A percentile compares a stretch with the other conserved stretches of the same genome.
These are phyloP conservation scores for Micrasema minimum DNA, from an alignment of 1,140 invertebrate genomes.

Conservation along the genomic window DNA sequence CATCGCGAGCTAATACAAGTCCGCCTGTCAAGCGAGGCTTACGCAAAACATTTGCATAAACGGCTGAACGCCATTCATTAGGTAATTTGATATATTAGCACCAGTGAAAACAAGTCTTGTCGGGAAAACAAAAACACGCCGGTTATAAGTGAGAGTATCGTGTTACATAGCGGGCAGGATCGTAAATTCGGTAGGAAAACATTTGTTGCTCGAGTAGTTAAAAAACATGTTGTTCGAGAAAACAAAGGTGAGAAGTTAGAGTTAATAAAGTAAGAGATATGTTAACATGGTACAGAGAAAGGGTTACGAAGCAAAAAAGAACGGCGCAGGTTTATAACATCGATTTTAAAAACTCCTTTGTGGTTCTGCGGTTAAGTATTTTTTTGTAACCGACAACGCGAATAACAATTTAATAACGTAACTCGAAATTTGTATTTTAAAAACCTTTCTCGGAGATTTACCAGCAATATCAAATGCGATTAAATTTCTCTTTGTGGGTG, in stretches of 20 bases:
- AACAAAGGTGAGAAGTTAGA: not conserved
- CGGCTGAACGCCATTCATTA: slow-evolving; percentile 22
- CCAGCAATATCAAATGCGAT: too few relatives aligned
- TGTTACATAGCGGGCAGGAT: slow-evolving; percentile 15
- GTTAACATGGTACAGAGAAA: not conserved
- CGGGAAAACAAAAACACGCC: slow-evolving; percentile 27
- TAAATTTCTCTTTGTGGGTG: too few relatives aligned
- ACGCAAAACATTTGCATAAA: slow-evolving; percentile 34
- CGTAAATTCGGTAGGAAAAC: slow-evolving; percentile 30
- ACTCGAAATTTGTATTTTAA: too few relatives aligned
- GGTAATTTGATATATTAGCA: slow-evolving; percentile 27
- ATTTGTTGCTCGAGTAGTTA: slow-evolving; percentile 3
- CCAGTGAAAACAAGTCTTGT: slow-evolving; percentile 16
- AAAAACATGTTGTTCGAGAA: not conserved
- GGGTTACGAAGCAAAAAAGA: too few relatives aligned
- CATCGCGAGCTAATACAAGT: slow-evolving; percentile 12
- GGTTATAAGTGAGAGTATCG: slow-evolving; percentile 31
- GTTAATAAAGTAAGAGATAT: not conserved
- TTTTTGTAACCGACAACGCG: too few relatives aligned
- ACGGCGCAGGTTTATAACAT: too few relatives aligned
- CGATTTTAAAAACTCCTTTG: too few relatives aligned
- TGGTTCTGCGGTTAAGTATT: too few relatives aligned
- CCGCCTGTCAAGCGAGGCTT: slow-evolving; percentile 25
- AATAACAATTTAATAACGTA: too few relatives aligned
- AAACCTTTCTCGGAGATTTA: too few relatives aligned